phyloP scores from a whole-genome alignment of 2,888 invertebrate genomes.

The Andrena marginata region DNA sequence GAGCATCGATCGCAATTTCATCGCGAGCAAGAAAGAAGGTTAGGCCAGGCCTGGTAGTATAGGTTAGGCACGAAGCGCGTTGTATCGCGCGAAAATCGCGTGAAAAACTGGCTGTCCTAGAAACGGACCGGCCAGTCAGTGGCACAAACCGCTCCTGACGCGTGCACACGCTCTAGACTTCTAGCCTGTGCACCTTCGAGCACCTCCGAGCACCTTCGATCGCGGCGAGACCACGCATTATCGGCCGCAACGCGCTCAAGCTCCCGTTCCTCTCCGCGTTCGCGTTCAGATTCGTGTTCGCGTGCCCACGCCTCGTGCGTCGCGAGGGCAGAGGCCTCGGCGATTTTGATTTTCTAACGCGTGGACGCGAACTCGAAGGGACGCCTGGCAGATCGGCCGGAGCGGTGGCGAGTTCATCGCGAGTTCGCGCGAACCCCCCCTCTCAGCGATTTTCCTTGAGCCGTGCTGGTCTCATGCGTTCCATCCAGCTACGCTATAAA shows the following conservation, averaged over 20 bases:
- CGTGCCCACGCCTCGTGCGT: neutral
- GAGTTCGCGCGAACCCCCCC: neutral
- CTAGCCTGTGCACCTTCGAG: constrained; percentile 1
- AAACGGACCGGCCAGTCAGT: constrained; percentile 79
- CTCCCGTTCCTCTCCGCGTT: neutral
- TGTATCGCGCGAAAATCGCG: constrained; percentile 79
- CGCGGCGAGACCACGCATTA: constrained; percentile 8
- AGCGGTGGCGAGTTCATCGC: neutral
- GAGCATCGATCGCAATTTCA: constrained; percentile 67
- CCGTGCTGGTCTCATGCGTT: constrained; percentile 1
- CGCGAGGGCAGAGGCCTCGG: neutral
- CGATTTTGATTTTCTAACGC: constrained; percentile 9
- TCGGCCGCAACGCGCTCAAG: neutral
- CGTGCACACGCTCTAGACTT: constrained; percentile 24
- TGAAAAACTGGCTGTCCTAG: constrained; percentile 83
- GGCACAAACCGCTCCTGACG: constrained; percentile 74
- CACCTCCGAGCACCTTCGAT: neutral
- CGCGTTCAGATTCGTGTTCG: neutral
- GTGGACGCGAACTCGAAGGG: neutral
- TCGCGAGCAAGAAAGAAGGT: constrained; percentile 77
- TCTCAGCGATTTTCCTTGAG: constrained; percentile 1
- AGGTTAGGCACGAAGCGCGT: constrained; percentile 59
- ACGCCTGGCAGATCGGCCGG: neutral
- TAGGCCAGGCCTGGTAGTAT: constrained; percentile 66
- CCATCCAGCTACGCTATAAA: constrained; percentile 8